Percentiles rank a stretch among this genome's conserved stretches.
Evolutionary conservation across 2,888 invertebrate species (phyloP).

Genomic region (Caradrina kadenii): DNA sequence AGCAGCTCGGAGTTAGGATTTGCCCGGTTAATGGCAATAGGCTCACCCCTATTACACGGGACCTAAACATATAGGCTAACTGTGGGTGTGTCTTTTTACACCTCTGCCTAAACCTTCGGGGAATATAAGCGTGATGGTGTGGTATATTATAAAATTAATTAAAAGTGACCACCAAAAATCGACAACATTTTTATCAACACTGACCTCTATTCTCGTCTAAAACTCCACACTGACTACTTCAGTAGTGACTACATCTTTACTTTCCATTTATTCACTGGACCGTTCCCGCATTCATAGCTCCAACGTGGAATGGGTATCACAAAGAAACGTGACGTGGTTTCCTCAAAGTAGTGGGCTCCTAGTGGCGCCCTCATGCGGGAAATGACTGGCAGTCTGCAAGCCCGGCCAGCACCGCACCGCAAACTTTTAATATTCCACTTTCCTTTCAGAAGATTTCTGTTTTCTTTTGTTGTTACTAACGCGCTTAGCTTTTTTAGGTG

Average conservation of each 20-base stretch:
- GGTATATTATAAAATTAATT: no score
- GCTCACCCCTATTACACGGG: no score
- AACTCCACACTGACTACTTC: slow-evolving; percentile 8
- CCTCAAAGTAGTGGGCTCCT: slow-evolving; percentile 46
- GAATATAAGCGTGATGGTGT: no score
- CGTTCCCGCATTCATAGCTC: slow-evolving; percentile 47
- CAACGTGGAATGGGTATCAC: slow-evolving; percentile 53
- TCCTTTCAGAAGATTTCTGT: slow-evolving; percentile 59
- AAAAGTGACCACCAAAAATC: background rate
- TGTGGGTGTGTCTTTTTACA: no score
- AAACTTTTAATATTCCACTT: slow-evolving; percentile 70
- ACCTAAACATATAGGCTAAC: no score
- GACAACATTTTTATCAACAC: background rate
- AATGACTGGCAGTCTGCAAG: slow-evolving; percentile 58
- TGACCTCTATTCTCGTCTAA: slow-evolving; percentile 2
- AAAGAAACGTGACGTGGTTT: slow-evolving; percentile 56
- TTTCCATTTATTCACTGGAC: slow-evolving; percentile 41
- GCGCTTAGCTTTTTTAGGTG: slow-evolving; percentile 29
- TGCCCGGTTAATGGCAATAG: no score
- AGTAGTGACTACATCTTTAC: slow-evolving; percentile 22
- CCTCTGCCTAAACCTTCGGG: no score
- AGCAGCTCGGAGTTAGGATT: no score
- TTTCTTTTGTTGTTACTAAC: slow-evolving; percentile 62
- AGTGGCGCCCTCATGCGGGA: slow-evolving; percentile 58
- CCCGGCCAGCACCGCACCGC: slow-evolving; percentile 44